Percentiles rank a stretch among this genome's conserved stretches.
Evolutionary conservation across 2,113 vertebrate species (phyloP).

Genomic region (Lagopus leucura): DNA sequence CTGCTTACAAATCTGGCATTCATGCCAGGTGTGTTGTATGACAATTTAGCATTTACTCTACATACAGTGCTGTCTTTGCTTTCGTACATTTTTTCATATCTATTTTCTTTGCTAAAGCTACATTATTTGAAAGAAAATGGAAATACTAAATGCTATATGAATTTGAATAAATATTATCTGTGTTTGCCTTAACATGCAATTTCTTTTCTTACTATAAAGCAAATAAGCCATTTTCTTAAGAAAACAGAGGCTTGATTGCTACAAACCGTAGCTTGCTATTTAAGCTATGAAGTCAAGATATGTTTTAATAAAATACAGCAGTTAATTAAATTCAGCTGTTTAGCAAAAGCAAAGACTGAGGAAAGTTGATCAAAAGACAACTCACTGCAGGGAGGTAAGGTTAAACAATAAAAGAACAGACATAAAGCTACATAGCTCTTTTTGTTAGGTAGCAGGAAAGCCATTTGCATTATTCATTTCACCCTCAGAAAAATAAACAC

Average conservation of each 20-base stretch:
- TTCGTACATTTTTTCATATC: neutral
- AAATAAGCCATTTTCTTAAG: conserved; percentile 7
- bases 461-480: conserved; percentile 48
- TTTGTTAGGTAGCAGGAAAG: neutral
- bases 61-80: neutral
- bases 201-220: neutral
- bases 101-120: neutral
- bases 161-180: conserved; percentile 21
- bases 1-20: neutral
- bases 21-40: neutral
- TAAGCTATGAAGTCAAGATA: conserved; percentile 20
- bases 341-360: conserved; percentile 6
- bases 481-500: neutral
- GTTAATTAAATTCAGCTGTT: conserved; percentile 39
- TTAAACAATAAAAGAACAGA: conserved; percentile 11
- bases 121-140: conserved; percentile 8
- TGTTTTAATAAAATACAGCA: conserved; percentile 36
- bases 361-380: conserved; percentile 27
- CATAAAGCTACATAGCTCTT: neutral
- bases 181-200: neutral
- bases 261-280: neutral
- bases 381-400: neutral
- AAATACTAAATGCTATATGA: neutral
- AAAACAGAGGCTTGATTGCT: conserved; percentile 6
- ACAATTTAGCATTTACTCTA: conserved; percentile 13